Conservation (phyloP, 2,797 vertebrate species). For the Leucoraja ocellata region DNA sequence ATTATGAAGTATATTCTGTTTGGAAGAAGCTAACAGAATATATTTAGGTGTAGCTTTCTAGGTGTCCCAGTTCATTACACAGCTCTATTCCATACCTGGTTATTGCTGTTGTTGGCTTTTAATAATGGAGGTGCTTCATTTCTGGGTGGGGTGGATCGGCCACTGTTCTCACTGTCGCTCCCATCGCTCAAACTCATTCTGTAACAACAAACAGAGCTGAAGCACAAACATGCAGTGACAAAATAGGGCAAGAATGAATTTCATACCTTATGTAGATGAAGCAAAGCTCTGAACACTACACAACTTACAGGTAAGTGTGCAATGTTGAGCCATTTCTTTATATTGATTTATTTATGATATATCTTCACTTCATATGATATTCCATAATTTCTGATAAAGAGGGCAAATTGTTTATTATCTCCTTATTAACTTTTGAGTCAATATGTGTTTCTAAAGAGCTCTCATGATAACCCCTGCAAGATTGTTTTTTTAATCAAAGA, state of each 20-base stretch:
- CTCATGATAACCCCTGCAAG: neutral
- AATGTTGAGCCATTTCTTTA: neutral
- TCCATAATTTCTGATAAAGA: neutral
- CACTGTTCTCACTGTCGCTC: constrained; percentile 85
- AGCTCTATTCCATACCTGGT: constrained; percentile 67
- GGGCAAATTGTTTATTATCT: neutral
- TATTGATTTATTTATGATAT: neutral
- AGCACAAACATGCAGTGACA: neutral
- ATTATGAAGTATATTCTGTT: no score
- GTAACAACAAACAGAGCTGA: neutral
- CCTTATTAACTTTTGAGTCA: neutral
- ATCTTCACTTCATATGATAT: neutral
- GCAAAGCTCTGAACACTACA: no score
- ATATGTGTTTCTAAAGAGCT: neutral
- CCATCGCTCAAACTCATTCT: constrained; percentile 90
- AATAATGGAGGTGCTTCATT: constrained; percentile 70
- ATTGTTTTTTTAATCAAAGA: neutral
- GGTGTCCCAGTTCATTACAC: neutral
- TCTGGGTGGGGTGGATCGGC: constrained; percentile 65
- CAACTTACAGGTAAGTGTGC: neutral
- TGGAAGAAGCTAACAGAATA: neutral
- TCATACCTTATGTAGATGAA: neutral
- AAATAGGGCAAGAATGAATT: neutral
- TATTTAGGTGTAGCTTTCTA: neutral
- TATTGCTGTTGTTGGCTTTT: constrained; percentile 78